A percentile compares a stretch with the other conserved stretches of the same genome.
phyloP scores from a whole-genome alignment of 2,113 vertebrate genomes.

The Bothrops jararaca region DNA sequence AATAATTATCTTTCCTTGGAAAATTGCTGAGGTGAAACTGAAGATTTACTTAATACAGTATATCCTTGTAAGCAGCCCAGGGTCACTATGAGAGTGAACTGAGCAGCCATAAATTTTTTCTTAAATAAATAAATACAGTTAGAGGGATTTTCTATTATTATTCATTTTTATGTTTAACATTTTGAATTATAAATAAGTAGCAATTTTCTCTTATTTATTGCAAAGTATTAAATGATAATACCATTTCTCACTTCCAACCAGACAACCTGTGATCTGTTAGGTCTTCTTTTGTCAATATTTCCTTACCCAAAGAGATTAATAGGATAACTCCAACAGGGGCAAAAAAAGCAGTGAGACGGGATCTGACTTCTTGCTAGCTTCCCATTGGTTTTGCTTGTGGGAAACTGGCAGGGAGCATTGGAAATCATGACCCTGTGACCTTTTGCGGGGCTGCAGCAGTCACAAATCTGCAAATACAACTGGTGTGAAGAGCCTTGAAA shows the following conservation, averaged over 20 bases:
- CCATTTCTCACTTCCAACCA: background rate
- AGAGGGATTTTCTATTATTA: conserved; percentile 1
- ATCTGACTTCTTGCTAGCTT: background rate
- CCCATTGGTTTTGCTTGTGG: background rate
- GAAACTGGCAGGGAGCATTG: background rate
- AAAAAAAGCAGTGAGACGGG: background rate
- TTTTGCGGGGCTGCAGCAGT: background rate
- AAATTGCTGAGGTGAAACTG: conserved; percentile 1
- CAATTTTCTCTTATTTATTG: background rate
- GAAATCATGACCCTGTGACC: background rate
- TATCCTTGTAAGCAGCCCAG: background rate
- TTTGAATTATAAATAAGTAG: background rate
- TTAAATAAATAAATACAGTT: background rate
- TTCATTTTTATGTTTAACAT: background rate
- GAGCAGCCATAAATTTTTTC: background rate
- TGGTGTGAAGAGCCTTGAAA: background rate
- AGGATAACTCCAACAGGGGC: background rate
- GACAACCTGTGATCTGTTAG: background rate
- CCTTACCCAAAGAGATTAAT: background rate
- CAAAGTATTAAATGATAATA: background rate
- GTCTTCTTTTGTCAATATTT: background rate
- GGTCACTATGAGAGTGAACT: background rate
- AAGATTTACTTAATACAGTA: background rate
- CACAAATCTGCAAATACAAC: background rate
- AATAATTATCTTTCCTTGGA: background rate